Evolutionary conservation across 2,797 vertebrate genomes (phyloP).

Genomic region (Syngnathus rostellatus): DNA sequence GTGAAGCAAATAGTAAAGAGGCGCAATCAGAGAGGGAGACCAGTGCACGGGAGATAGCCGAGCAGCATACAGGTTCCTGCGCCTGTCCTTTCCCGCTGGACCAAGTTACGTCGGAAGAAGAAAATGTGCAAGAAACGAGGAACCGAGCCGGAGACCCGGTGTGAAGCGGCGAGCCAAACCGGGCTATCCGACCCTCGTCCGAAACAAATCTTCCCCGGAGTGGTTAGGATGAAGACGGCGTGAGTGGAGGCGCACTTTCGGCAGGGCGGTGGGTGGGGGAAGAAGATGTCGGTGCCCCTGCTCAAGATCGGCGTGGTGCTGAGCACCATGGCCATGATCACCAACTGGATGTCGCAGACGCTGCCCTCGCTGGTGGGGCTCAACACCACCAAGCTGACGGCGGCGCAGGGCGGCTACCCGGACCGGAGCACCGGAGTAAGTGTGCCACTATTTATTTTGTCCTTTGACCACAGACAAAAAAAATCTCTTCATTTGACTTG

Average conservation of each 20-base stretch:
- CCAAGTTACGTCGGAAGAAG: conserved; percentile 21
- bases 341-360: conserved; percentile 97
- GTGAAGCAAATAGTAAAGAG: conserved; percentile 56
- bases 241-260: conserved; percentile 31
- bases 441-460: conserved; percentile 36
- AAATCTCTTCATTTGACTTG: not conserved
- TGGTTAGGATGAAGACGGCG: conserved; percentile 74
- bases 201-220: conserved; percentile 44
- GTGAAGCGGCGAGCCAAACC: conserved; percentile 51
- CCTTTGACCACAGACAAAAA: not conserved
- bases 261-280: not conserved
- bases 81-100: conserved; percentile 8
- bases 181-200: conserved; percentile 57
- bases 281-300: conserved; percentile 83
- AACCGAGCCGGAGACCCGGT: conserved; percentile 63
- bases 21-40: conserved; percentile 35
- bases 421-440: conserved; percentile 94
- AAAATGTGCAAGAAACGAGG: conserved; percentile 63
- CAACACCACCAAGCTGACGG: conserved; percentile 87
- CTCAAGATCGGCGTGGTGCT: conserved; percentile 92
- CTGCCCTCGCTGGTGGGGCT: conserved; percentile 90
- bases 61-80: conserved; percentile 17
- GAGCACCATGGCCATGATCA: conserved; percentile 96
- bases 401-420: conserved; percentile 82
- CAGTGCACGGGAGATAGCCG: conserved; percentile 47